Evolutionary conservation across 64 coral and sea anemone genomes (phyloP), one percentile per base, ranked within the genome.

Genomic region (Montipora efflorescens): DNA sequence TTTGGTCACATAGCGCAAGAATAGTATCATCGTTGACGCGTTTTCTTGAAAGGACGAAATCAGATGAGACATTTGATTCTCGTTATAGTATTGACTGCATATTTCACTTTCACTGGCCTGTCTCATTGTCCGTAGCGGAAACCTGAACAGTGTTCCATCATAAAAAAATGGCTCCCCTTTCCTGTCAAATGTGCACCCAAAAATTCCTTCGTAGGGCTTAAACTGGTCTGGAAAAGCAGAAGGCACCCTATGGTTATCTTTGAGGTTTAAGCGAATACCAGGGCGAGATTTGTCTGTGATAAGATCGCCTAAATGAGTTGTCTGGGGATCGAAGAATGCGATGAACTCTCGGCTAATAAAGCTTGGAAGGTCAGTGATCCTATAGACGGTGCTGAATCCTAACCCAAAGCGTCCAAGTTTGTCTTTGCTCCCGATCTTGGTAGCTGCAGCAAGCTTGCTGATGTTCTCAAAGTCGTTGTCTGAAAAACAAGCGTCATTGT

Each of bases 401-500:
- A 98, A 82, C 16, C 97, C 97, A 86, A 96, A 96, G 64, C 97
- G 95, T 15, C 97, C 97, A 51, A 95, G 90, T 46, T 98, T 98
- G 25, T 91, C 94, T 59, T 75, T 59, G 43, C 87, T 87, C 12
- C 88, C 94, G n/a, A 87, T 83, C 46, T 95, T 98, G 53, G 97
- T 98, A 18, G 94, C 94, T 46, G 92, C 92, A 21, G 95, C 98
- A 8, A 99, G 84, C 57, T 96, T 99, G 85, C 96, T 99, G 47
- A 99, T 96, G 62, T 99, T 99, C 70, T 96, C 90, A 92, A 99
- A 99, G 86, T 99, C 98, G 14, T 51, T 94, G n/a, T 99, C 98
- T 12, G 92, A 92, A 76, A 99, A 99, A 4, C 91, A 75, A 49
- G 95, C 90, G 75, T 99, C 86, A 61, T 99, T 99, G 92, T 96